phyloP scores from a whole-genome alignment of 2,888 invertebrate genomes.

The Dynastes hyllus region DNA sequence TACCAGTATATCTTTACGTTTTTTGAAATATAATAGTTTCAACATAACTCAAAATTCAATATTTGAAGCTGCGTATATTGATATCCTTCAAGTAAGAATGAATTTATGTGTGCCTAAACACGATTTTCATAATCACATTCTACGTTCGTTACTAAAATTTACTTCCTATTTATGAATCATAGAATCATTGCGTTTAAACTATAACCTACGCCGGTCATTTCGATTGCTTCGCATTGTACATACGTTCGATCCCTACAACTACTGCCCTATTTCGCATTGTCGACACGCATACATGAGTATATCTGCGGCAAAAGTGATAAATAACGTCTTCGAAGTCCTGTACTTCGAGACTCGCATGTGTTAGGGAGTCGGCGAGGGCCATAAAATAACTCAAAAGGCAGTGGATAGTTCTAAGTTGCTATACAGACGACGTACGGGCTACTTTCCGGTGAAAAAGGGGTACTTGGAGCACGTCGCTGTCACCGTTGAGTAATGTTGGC shows the following conservation, averaged over 20 bases:
- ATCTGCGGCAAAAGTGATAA: conserved; percentile 46
- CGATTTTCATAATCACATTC: too few species aligned
- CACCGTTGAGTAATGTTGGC: conserved; percentile 55
- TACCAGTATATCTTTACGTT: too few species aligned
- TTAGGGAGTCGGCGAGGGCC: conserved; percentile 51
- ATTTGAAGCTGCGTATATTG: too few species aligned
- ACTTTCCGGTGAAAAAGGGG: conserved; percentile 46
- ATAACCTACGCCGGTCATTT: too few species aligned
- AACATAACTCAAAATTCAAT: too few species aligned
- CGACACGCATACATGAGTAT: neutral
- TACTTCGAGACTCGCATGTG: conserved; percentile 53
- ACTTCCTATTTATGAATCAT: too few species aligned
- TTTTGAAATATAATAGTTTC: too few species aligned
- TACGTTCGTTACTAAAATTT: too few species aligned
- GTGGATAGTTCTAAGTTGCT: conserved; percentile 53
- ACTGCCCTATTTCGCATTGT: conserved; percentile 15
- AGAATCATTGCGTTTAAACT: too few species aligned
- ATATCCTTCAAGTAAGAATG: too few species aligned
- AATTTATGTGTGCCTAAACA: too few species aligned
- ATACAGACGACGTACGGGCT: neutral
- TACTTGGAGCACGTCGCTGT: conserved; percentile 54
- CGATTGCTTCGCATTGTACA: neutral
- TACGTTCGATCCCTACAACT: neutral
- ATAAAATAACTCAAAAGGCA: conserved; percentile 54
- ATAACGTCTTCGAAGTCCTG: conserved; percentile 50